phyloP scores from a whole-genome alignment of 2,113 vertebrate genomes.

The Camelus dromedarius region DNA sequence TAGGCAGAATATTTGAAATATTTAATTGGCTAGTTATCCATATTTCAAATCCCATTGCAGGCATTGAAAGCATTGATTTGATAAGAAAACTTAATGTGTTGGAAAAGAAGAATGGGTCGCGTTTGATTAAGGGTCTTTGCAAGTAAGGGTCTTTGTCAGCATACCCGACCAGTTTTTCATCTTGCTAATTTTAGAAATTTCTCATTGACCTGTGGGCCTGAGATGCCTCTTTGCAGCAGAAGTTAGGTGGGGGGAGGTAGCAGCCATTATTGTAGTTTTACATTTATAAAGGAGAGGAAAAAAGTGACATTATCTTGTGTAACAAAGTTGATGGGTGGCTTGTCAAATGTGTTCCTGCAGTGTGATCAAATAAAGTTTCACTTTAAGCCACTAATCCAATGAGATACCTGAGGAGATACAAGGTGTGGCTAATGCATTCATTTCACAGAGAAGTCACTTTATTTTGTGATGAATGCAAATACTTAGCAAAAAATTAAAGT shows the following conservation, averaged over 20 bases:
- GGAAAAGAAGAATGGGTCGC: slow-evolving; percentile 4
- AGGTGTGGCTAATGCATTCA: slow-evolving; percentile 58
- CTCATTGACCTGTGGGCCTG: slow-evolving; percentile 37
- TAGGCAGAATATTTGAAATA: slow-evolving; percentile 62
- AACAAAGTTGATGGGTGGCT: slow-evolving; percentile 59
- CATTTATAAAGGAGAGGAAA: slow-evolving; percentile 55
- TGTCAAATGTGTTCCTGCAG: slow-evolving; percentile 67
- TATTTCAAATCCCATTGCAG: slow-evolving; percentile 43
- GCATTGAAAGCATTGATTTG: slow-evolving; percentile 51
- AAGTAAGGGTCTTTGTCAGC: slow-evolving; percentile 49
- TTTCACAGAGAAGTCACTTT: slow-evolving; percentile 65
- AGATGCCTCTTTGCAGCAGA: slow-evolving; percentile 58
- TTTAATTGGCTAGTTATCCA: slow-evolving; percentile 57
- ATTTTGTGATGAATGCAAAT: slow-evolving; percentile 70
- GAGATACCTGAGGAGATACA: slow-evolving; percentile 57
- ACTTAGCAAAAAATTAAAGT: slow-evolving; percentile 55
- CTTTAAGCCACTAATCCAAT: slow-evolving; percentile 76
- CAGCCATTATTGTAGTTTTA: slow-evolving; percentile 72
- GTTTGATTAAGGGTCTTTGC: slow-evolving; percentile 41
- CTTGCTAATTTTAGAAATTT: slow-evolving; percentile 61
- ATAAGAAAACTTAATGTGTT: slow-evolving; percentile 60
- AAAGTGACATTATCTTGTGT: slow-evolving; percentile 67
- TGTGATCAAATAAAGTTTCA: slow-evolving; percentile 79
- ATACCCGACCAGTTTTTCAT: slow-evolving; percentile 58
- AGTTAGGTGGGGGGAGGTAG: slow-evolving; percentile 62